Evolutionary conservation across 1,140 invertebrate genomes (phyloP), one percentile per base, ranked within the genome.

Genomic region (Aricia agestis): DNA sequence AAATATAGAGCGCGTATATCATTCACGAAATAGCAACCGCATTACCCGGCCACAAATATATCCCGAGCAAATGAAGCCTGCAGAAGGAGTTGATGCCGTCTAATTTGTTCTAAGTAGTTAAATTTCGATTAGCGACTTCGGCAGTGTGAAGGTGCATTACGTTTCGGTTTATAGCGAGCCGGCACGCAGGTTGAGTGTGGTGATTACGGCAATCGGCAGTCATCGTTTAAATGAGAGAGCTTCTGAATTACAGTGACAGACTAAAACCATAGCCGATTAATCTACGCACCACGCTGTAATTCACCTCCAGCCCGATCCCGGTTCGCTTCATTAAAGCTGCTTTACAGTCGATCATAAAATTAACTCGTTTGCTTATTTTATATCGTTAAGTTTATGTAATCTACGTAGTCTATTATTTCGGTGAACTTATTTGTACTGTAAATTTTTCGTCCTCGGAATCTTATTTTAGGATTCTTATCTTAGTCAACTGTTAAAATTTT

Each of bases 151-250:
- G 69, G 70, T 69, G 73, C 69, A 72, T 70, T 70, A 72, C 45
- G 68, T 58, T 41, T 61, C 61, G 36, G 74, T 72, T 70, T 75
- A 75, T 72, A 71, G 66, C 52, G 13, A 42, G 52, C 71, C 68
- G 45, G 70, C 65, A 70, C 74, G 71, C 66, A 72, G 73, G 69
- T 68, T 71, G 73, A 71, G 67, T 61, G 67, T 63, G 45, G 74
- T 75, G 74, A 75, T 75, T 75, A 72, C 68, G 70, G 68, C 74
- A 75, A 75, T 75, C 71, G 72, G 70, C 68, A 69, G 68, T 70
- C 74, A 75, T 75, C 72, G 73, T 74, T 72, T 66, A 59, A 74
- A 72, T 74, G 73, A 74, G 70, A 72, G 70, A 74, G 65, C 65
- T 57, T 72, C 73, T 74, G 68, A 74, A 74, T 74, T 74, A 74